A percentile compares a stretch with the other conserved stretches of the same genome.
Evolutionary conservation across 2,888 invertebrate genomes (phyloP).

Genomic region (Periphyllus acericola): DNA sequence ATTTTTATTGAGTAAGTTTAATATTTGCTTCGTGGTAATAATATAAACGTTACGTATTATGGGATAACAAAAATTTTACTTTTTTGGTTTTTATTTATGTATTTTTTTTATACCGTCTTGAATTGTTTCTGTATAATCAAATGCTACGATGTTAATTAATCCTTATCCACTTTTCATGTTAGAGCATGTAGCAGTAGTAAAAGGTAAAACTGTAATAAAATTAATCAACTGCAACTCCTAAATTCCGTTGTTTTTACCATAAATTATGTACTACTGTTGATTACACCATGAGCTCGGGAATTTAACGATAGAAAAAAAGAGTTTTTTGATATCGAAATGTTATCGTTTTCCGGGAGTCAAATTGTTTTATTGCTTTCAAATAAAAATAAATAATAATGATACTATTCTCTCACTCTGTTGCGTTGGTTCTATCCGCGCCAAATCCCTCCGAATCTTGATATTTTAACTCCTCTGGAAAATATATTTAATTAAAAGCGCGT

Average conservation of each 20-base stretch:
- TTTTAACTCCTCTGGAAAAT: background rate
- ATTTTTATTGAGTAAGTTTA: slow-evolving; percentile 2
- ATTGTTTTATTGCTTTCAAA: background rate
- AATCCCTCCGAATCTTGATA: background rate
- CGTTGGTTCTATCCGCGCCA: no score
- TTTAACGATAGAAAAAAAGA: background rate
- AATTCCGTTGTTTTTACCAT: background rate
- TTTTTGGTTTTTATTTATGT: background rate
- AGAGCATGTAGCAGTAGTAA: background rate
- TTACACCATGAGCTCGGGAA: background rate
- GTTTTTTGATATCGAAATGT: background rate
- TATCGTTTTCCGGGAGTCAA: background rate
- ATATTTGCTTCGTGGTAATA: background rate
- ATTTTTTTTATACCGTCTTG: no score
- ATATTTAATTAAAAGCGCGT: background rate
- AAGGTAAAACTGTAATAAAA: background rate
- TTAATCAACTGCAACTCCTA: background rate
- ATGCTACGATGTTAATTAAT: background rate
- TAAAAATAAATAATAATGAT: no score
- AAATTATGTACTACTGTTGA: background rate
- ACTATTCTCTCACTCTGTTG: no score
- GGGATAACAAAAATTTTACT: background rate
- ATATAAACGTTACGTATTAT: background rate
- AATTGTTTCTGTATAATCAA: no score
- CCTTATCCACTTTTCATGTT: background rate